Base-by-base conservation (phyloP, 2,797 vertebrate species). In the Eulemur mongoz region DNA sequence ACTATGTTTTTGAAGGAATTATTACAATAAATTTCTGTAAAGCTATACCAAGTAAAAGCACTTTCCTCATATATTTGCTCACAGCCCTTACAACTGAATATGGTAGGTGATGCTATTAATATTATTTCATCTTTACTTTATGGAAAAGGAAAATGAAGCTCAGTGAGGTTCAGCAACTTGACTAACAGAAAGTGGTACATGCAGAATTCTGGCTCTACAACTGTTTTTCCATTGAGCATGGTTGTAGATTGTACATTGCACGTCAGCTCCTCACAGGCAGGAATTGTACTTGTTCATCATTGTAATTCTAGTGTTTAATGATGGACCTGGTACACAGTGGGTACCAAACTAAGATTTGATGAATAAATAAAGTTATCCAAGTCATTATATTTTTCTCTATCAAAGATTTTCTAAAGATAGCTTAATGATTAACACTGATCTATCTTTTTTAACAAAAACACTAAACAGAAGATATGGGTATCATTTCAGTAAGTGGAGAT, bases 61-160 rank as follows among this genome's bases (percentile, higher is more conserved):
- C 9, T 86, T 92, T 82, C 73, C 20, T 70, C 20, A 61, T 65
- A 85, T 2, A 43, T 85, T 92, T 92, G 7, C 30, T 90, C 67
- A 61, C 1, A 82, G 69, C 9, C 27, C 45, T 50, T 50, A 81
- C 11, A 86, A 86, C 17, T 52, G 18, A 70, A 86, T 52, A 40
- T 69, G 38, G 32, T 57, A 89, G 9, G 15, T 48, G 25, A 80
- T 67, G 79, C n/a, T 73, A 80, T 80, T 67, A 79, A n/a, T 79
- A 80, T 80, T 73, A 93, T 67, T 89, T 89, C 43, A 95, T 67
- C 20, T 89, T 85, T 12, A 80, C 75, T 83, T 95, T 75, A 84
- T 73, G 57, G 75, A 52, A 81, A 96, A 93, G 22, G 63, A 65
- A 67, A 90, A 57, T 81, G 35, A 69, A 38, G 61, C 10, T 89